These are phyloP conservation scores for Leptodactylus fallax DNA, from an alignment of 2,797 vertebrate genomes.

Conservation along the genomic window DNA sequence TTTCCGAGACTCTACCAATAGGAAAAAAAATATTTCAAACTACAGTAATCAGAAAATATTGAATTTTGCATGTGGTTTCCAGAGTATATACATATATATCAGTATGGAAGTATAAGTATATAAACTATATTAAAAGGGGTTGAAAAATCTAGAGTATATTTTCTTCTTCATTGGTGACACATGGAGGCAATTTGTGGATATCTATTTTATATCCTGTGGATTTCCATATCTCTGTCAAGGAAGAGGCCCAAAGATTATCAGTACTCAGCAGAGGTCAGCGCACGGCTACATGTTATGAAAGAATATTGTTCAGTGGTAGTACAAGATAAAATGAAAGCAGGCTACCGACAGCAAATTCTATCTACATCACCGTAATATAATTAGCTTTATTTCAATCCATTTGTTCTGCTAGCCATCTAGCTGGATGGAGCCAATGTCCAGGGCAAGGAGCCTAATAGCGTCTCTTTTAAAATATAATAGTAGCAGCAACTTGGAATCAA, in stretches of 20 bases:
- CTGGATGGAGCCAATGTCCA: not conserved
- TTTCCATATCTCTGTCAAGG: constrained; percentile 63
- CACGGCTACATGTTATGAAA: constrained; percentile 53
- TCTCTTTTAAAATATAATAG: not conserved
- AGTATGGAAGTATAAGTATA: not conserved
- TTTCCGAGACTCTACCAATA: not conserved
- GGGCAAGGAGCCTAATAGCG: not conserved
- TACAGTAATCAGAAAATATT: not conserved
- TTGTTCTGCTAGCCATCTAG: not conserved
- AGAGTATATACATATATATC: not conserved
- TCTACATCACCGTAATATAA: not conserved
- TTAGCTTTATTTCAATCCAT: constrained; percentile 2
- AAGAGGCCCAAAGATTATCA: constrained; percentile 63
- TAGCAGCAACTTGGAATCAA: not conserved
- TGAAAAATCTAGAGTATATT: constrained; percentile 49
- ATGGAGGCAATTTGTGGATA: constrained; percentile 63
- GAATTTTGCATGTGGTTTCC: not conserved
- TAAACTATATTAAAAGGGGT: not conserved
- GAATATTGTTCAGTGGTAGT: constrained; percentile 31
- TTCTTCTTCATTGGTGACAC: constrained; percentile 47
- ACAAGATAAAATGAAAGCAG: constrained; percentile 35
- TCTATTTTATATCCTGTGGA: constrained; percentile 61
- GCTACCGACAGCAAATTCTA: constrained; percentile 26
- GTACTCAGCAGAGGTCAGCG: constrained; percentile 57
- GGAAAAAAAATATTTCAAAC: no score